Evolutionary conservation across 2,888 invertebrate species (phyloP).

Genomic region (Taphrorychus bicolor): DNA sequence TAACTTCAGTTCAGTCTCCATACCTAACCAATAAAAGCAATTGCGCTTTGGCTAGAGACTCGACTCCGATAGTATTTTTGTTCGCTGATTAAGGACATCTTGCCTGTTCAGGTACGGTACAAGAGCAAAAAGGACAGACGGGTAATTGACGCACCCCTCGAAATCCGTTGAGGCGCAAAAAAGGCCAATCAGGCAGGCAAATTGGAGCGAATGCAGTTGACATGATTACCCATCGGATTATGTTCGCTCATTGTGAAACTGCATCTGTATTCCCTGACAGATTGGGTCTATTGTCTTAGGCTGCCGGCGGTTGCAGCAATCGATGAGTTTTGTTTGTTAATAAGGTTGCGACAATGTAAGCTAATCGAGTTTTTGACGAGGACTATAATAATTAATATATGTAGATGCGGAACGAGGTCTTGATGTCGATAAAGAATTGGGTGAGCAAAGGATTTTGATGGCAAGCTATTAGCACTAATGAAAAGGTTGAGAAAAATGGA

Average conservation of each 20-base stretch:
- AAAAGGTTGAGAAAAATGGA: no score
- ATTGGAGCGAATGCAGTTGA: constrained; percentile 13
- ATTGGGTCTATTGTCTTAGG: neutral
- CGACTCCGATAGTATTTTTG: neutral
- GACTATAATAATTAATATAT: no score
- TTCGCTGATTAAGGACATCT: neutral
- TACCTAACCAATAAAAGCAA: constrained; percentile 3
- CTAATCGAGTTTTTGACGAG: no score
- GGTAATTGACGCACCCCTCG: constrained; percentile 9
- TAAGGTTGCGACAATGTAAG: no score
- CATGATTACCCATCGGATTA: constrained; percentile 4
- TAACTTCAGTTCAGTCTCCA: neutral
- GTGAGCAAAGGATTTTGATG: no score
- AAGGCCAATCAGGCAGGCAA: constrained; percentile 1
- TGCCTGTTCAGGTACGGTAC: neutral
- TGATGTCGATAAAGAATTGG: no score
- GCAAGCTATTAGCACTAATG: no score
- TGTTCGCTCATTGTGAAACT: neutral
- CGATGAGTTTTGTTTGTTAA: no score
- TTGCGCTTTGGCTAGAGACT: neutral
- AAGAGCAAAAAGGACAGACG: neutral
- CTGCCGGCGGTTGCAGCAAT: no score
- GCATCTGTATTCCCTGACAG: neutral
- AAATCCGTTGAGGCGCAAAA: constrained; percentile 16
- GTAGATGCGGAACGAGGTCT: no score